A percentile compares a stretch with the other conserved stretches of the same genome.
Conservation (phyloP, 2,888 invertebrate genomes). For the Lepidochitona cinerea region DNA sequence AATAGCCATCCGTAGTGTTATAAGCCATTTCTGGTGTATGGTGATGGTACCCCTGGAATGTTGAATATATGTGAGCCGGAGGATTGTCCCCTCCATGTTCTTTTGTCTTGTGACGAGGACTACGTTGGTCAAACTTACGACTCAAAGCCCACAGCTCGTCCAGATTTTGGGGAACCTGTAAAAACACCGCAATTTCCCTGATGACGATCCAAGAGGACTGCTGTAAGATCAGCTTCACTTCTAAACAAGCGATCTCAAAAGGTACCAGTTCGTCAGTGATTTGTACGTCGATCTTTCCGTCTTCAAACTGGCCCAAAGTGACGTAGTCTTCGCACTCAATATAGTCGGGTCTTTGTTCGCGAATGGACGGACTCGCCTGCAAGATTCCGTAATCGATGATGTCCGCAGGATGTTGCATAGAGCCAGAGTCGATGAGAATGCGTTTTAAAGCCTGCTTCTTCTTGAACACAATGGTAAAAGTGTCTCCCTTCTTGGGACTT, state of each 20-base stretch:
- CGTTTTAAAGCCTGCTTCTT: conserved; percentile 31
- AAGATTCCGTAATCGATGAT: conserved; percentile 8
- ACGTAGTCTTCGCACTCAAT: conserved; percentile 11
- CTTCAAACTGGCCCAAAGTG: conserved; percentile 9
- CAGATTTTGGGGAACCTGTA: not conserved
- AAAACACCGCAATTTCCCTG: conserved; percentile 13
- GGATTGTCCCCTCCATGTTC: conserved; percentile 62
- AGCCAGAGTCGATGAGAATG: conserved; percentile 40
- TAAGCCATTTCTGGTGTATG: conserved; percentile 67
- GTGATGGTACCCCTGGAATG: conserved; percentile 57
- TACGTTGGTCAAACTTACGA: not conserved
- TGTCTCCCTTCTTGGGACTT: conserved; percentile 22
- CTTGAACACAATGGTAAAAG: conserved; percentile 34
- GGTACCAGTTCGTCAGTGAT: not conserved
- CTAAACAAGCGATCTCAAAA: conserved; percentile 9
- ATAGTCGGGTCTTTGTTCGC: not conserved
- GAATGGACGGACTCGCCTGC: not conserved
- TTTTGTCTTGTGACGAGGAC: conserved; percentile 42
- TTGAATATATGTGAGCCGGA: conserved; percentile 64
- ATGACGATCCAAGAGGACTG: conserved; percentile 20
- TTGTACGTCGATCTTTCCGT: conserved; percentile 13
- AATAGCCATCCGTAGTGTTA: conserved; percentile 62
- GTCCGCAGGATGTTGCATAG: conserved; percentile 2
- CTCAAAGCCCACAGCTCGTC: not conserved
- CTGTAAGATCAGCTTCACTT: conserved; percentile 8